Evolutionary conservation across 2,797 vertebrate species (phyloP).

Genomic region (Danio choprae): DNA sequence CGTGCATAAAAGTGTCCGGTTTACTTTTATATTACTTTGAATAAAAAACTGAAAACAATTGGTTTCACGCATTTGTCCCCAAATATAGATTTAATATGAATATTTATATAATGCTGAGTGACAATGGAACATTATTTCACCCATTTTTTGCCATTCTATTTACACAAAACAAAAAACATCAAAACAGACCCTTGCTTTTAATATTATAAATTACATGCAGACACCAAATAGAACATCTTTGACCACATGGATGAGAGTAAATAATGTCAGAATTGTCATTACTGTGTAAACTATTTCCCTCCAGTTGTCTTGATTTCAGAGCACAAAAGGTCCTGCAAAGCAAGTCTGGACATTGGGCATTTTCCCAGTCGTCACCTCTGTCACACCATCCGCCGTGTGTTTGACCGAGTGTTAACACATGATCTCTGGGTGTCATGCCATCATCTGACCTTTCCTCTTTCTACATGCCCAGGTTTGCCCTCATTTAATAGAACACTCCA

Average conservation of each 20-base stretch:
- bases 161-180: no score
- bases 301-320: background rate
- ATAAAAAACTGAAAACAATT: no score
- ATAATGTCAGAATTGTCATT: background rate
- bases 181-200: no score
- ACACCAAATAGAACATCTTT: no score
- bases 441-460: slow-evolving; percentile 18
- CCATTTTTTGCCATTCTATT: no score
- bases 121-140: no score
- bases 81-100: no score
- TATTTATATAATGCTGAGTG: no score
- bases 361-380: slow-evolving; percentile 28
- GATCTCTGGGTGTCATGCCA: slow-evolving; percentile 5
- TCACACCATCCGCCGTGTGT: background rate
- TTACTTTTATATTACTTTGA: no score
- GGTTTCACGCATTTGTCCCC: no score
- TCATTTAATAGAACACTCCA: background rate
- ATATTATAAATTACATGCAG: no score
- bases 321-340: background rate
- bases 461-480: slow-evolving; percentile 27
- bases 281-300: background rate
- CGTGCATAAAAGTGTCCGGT: no score
- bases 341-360: slow-evolving; percentile 16
- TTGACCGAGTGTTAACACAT: slow-evolving; percentile 23
- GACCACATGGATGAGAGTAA: background rate